These are phyloP conservation scores for Thecocarcelia acutangulata DNA, from an alignment of 2,888 invertebrate species.

Conservation along the genomic window DNA sequence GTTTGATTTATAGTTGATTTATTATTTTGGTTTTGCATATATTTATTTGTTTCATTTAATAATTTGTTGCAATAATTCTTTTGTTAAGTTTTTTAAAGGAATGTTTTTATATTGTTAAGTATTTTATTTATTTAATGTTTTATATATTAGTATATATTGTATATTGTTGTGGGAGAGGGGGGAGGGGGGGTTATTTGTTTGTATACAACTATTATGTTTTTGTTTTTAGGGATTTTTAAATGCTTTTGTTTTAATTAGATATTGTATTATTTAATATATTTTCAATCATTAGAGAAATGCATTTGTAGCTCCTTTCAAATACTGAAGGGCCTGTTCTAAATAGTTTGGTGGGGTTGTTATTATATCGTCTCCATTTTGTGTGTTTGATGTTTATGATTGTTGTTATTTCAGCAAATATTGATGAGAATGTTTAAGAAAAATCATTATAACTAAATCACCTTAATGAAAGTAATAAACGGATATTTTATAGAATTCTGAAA, in stretches of 20 bases:
- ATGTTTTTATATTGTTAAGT: conserved; percentile 28
- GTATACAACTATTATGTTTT: conserved; percentile 16
- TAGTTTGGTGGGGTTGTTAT: conserved; percentile 60
- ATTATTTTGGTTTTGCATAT: conserved; percentile 2
- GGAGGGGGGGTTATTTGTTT: conserved; percentile 9
- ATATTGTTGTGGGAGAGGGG: too few relatives aligned
- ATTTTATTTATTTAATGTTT: conserved; percentile 3
- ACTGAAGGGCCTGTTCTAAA: neutral
- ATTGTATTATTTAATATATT: conserved; percentile 16
- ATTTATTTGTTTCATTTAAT: conserved; percentile 35
- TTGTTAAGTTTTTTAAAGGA: conserved; percentile 14
- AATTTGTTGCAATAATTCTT: conserved; percentile 56
- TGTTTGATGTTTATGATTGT: conserved; percentile 1
- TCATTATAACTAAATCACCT: too few relatives aligned
- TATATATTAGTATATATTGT: conserved; percentile 2
- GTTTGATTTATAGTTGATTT: conserved; percentile 33
- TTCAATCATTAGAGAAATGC: conserved; percentile 63
- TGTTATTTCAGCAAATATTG: neutral
- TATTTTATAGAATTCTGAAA: too few relatives aligned
- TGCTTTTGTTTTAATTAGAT: conserved; percentile 58
- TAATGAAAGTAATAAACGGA: too few relatives aligned
- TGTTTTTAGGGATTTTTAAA: conserved; percentile 51
- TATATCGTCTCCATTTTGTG: conserved; percentile 48
- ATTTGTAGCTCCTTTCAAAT: conserved; percentile 18
- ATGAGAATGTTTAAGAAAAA: neutral